These are phyloP conservation scores for Eumacrocentrus americanus DNA, from an alignment of 2,888 invertebrate genomes.

Conservation along the genomic window DNA sequence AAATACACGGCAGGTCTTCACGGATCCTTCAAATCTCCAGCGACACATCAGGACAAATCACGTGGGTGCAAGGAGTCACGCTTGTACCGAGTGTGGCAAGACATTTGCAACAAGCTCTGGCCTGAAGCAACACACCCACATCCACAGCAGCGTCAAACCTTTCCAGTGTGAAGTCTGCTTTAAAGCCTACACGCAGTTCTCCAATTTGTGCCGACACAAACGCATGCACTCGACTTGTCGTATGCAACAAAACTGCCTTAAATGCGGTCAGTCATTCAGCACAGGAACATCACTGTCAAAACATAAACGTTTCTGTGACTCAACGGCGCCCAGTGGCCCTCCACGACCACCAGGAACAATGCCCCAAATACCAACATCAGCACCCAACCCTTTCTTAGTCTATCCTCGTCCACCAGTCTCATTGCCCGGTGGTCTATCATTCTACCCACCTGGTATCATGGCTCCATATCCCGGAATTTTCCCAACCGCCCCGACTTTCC, in stretches of 20 bases:
- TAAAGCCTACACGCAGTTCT: slow-evolving; percentile 99
- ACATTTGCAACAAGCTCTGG: slow-evolving; percentile 98
- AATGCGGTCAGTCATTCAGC: slow-evolving; percentile 92
- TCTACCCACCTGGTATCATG: slow-evolving; percentile 71
- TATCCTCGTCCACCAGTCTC: slow-evolving; percentile 69
- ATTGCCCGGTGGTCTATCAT: slow-evolving; percentile 64
- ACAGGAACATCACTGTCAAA: slow-evolving; percentile 92
- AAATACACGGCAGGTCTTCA: slow-evolving; percentile 80
- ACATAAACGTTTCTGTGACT: slow-evolving; percentile 96
- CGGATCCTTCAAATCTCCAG: slow-evolving; percentile 95
- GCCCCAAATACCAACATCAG: slow-evolving; percentile 52
- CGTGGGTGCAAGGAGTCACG: slow-evolving; percentile 95
- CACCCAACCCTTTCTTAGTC: slow-evolving; percentile 69
- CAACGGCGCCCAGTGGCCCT: slow-evolving; percentile 65
- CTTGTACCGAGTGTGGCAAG: slow-evolving; percentile 98
- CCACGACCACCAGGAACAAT: slow-evolving; percentile 49
- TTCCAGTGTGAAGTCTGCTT: slow-evolving; percentile 96
- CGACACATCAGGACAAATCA: slow-evolving; percentile 95
- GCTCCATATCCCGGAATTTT: slow-evolving; percentile 68
- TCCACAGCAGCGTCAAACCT: slow-evolving; percentile 97
- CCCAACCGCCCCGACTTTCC: slow-evolving; percentile 64
- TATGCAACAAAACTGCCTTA: slow-evolving; percentile 90
- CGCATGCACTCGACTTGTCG: slow-evolving; percentile 98
- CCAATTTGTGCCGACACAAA: slow-evolving; percentile 98
- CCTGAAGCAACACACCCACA: slow-evolving; percentile 98